These are phyloP conservation scores for Trachelus troglodyta DNA, from an alignment of 2,888 invertebrate genomes.

Conservation along the genomic window DNA sequence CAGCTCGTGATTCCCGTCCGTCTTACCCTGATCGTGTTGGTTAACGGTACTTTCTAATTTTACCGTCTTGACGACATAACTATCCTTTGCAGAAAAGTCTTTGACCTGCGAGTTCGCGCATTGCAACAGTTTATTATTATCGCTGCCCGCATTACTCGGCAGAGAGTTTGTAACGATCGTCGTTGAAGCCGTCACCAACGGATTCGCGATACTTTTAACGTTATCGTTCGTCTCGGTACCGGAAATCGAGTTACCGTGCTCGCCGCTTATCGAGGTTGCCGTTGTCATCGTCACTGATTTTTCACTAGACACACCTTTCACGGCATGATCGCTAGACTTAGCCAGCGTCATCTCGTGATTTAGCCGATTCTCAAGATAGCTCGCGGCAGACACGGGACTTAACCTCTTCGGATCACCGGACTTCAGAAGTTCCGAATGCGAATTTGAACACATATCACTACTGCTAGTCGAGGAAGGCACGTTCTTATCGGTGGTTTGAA, in stretches of 20 bases:
- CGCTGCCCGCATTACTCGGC: constrained; percentile 36
- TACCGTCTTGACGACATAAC: constrained; percentile 22
- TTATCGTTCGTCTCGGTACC: constrained; percentile 32
- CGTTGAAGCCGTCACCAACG: constrained; percentile 38
- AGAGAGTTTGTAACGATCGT: constrained; percentile 37
- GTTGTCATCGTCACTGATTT: constrained; percentile 57
- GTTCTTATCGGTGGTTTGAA: constrained; percentile 68
- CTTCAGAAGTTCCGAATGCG: constrained; percentile 57
- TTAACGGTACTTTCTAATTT: constrained; percentile 22
- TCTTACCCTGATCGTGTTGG: constrained; percentile 42
- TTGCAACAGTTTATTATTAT: constrained; percentile 50
- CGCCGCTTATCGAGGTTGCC: constrained; percentile 40
- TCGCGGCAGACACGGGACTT: constrained; percentile 49
- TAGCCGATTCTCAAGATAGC: constrained; percentile 52
- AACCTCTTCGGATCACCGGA: constrained; percentile 51
- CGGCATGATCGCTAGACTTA: constrained; percentile 39
- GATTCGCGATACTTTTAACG: constrained; percentile 36
- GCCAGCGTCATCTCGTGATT: constrained; percentile 42
- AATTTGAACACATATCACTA: constrained; percentile 65
- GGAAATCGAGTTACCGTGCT: constrained; percentile 31
- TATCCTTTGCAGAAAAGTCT: constrained; percentile 41
- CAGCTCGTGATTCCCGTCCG: constrained; percentile 23
- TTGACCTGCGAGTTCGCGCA: constrained; percentile 44
- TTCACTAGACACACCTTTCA: constrained; percentile 35
- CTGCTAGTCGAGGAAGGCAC: constrained; percentile 65